Evolutionary conservation across 2,113 vertebrate species (phyloP).

Genomic region (Bagarius yarrelli): DNA sequence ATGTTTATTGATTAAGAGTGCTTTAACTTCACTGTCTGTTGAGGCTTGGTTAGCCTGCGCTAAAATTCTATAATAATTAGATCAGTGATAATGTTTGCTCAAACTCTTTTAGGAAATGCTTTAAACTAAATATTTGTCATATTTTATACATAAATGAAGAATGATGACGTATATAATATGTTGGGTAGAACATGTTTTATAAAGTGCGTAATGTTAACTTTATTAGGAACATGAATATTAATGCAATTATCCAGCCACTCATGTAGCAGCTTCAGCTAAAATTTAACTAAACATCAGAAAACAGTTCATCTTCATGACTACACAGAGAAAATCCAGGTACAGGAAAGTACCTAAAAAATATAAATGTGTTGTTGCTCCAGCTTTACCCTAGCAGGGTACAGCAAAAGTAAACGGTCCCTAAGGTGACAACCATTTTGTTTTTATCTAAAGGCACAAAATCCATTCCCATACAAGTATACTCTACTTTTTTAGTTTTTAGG

Average conservation of each 20-base stretch:
- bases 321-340: too few relatives aligned
- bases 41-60: background rate
- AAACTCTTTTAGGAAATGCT: background rate
- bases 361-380: too few relatives aligned
- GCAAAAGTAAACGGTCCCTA: too few relatives aligned
- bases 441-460: too few relatives aligned
- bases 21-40: background rate
- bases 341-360: too few relatives aligned
- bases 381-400: too few relatives aligned
- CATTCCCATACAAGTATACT: too few relatives aligned
- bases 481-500: too few relatives aligned
- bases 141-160: background rate
- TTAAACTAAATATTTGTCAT: background rate
- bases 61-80: background rate
- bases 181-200: background rate
- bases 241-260: background rate
- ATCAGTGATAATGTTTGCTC: background rate
- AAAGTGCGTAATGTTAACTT: background rate
- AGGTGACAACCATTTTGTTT: too few relatives aligned
- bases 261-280: background rate
- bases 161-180: too few relatives aligned
- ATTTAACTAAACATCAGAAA: background rate
- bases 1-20: background rate
- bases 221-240: background rate
- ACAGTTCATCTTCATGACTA: too few relatives aligned